phyloP scores from a whole-genome alignment of 2,888 invertebrate genomes.

The Lasioglossum figueresi region DNA sequence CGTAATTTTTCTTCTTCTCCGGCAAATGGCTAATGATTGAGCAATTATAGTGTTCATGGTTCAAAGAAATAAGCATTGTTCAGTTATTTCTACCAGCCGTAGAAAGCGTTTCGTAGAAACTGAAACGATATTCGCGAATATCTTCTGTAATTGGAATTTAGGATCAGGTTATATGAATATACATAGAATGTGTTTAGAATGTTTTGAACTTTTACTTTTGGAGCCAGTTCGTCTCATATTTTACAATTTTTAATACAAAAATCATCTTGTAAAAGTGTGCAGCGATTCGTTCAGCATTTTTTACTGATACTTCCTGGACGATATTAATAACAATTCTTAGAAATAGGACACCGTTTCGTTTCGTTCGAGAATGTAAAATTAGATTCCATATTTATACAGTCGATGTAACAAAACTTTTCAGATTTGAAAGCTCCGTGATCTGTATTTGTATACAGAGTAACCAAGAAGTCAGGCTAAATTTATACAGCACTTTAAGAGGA shows the following conservation, averaged over 20 bases:
- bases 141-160: background rate
- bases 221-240: background rate
- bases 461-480: conserved; percentile 1
- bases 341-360: background rate
- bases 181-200: background rate
- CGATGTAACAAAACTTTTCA: background rate
- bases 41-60: background rate
- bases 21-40: background rate
- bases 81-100: background rate
- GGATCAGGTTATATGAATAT: background rate
- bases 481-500: background rate
- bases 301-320: background rate
- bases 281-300: too few relatives aligned
- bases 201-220: background rate
- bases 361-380: background rate
- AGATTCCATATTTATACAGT: background rate
- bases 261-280: too few relatives aligned
- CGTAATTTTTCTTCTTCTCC: background rate
- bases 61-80: background rate
- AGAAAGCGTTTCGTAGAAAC: background rate
- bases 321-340: background rate
- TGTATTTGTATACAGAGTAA: conserved; percentile 4
- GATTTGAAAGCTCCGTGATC: background rate
- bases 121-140: background rate
- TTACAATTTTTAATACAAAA: too few relatives aligned